phyloP scores from a whole-genome alignment of 2,888 invertebrate species.

The Idaea biselata region DNA sequence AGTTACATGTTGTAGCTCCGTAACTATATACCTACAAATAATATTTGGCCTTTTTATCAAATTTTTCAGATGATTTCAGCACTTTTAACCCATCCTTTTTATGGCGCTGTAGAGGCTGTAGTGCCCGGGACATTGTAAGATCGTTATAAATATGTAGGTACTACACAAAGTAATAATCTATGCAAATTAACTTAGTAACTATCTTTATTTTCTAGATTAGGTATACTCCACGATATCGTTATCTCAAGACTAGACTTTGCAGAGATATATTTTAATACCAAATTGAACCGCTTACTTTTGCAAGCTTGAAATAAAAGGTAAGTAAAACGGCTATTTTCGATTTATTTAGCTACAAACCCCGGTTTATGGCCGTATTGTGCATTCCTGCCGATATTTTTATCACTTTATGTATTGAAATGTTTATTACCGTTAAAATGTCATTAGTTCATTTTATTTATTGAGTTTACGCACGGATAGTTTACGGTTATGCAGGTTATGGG shows the following conservation, averaged over 20 bases:
- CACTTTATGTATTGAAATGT: neutral
- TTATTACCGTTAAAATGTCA: conserved; percentile 1
- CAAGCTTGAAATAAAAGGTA: neutral
- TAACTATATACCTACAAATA: conserved; percentile 8
- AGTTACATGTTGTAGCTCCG: neutral
- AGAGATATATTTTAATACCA: neutral
- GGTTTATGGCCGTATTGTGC: neutral
- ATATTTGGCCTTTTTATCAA: too few relatives aligned
- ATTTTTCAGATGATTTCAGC: too few relatives aligned
- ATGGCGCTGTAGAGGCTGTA: too few relatives aligned
- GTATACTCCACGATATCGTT: neutral
- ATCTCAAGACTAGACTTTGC: neutral
- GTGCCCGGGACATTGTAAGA: too few relatives aligned
- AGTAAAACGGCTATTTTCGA: neutral
- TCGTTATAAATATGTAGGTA: too few relatives aligned
- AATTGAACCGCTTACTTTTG: neutral
- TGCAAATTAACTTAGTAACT: neutral
- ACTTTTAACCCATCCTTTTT: too few relatives aligned
- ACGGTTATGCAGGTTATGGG: neutral
- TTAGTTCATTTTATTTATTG: conserved; percentile 1
- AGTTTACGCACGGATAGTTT: neutral
- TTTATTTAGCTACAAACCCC: neutral
- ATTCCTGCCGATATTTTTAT: neutral
- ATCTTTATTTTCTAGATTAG: neutral
- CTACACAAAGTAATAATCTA: neutral